phyloP scores from a whole-genome alignment of 2,797 vertebrate genomes.

The Dallia pectoralis region DNA sequence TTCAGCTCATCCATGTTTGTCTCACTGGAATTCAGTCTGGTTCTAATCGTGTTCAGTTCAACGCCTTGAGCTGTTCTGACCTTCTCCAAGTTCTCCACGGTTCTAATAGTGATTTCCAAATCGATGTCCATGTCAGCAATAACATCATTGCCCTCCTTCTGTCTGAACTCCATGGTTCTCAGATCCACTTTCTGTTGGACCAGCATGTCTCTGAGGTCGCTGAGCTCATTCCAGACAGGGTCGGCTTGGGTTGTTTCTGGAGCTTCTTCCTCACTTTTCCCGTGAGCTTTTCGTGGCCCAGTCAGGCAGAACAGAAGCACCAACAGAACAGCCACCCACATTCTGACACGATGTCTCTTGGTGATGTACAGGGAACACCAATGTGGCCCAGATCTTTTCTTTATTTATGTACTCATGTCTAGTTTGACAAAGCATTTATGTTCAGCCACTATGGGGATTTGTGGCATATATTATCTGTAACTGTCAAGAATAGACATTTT shows the following conservation, averaged over 20 bases:
- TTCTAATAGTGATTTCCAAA: not conserved
- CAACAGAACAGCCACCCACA: not conserved
- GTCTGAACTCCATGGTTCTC: conserved; percentile 3
- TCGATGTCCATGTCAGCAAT: conserved; percentile 9
- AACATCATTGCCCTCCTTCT: conserved; percentile 13
- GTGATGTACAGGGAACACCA: not conserved
- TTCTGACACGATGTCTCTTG: not conserved
- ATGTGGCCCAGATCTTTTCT: not conserved
- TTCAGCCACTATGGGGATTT: too few species aligned
- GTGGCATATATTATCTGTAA: too few species aligned
- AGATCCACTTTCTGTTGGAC: conserved; percentile 16
- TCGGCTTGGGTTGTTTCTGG: not conserved
- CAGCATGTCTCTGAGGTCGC: conserved; percentile 12
- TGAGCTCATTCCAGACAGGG: not conserved
- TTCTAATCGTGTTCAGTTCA: not conserved
- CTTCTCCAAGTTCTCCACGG: not conserved
- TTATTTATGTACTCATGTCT: not conserved
- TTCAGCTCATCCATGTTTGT: not conserved
- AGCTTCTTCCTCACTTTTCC: not conserved
- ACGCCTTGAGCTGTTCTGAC: too few species aligned
- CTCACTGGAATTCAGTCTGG: not conserved
- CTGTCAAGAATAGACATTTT: too few species aligned
- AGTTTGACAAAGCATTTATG: not conserved
- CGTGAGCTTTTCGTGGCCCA: not conserved
- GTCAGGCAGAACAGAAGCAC: not conserved